phyloP scores from a whole-genome alignment of 1,140 invertebrate genomes.

The Nautilus pompilius region DNA sequence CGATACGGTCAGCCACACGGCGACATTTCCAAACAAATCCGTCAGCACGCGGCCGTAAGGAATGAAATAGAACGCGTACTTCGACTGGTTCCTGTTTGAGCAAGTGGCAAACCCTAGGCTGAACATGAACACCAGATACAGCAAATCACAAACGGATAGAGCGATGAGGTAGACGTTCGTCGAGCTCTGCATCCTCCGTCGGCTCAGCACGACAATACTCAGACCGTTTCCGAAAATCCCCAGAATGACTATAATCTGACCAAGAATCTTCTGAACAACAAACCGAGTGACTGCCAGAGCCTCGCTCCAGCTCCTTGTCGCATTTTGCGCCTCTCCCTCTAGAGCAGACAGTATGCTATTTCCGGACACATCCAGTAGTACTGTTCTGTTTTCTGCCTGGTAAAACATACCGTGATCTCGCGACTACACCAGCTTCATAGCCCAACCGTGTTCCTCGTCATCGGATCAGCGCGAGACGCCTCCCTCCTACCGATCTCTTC shows the following conservation, averaged over 20 bases:
- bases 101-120: slow-evolving; percentile 34
- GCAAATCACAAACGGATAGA: slow-evolving; percentile 69
- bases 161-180: slow-evolving; percentile 73
- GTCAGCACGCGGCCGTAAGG: slow-evolving; percentile 63
- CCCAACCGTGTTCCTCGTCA: too few species aligned
- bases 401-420: too few species aligned
- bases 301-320: too few species aligned
- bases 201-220: slow-evolving; percentile 59
- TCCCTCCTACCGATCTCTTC: too few species aligned
- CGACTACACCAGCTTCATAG: too few species aligned
- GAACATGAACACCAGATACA: slow-evolving; percentile 65
- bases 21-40: slow-evolving; percentile 66
- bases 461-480: too few species aligned
- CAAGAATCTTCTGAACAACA: slow-evolving; percentile 35
- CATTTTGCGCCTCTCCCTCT: too few species aligned
- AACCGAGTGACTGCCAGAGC: slow-evolving; percentile 22
- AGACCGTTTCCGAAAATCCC: slow-evolving; percentile 40
- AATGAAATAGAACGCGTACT: slow-evolving; percentile 45
- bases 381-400: too few species aligned
- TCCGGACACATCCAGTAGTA: too few species aligned
- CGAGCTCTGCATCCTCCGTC: slow-evolving; percentile 70
- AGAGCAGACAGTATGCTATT: too few species aligned
- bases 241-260: slow-evolving; percentile 19
- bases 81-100: slow-evolving; percentile 14
- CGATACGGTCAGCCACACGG: slow-evolving; percentile 74